Evolutionary conservation across 2,888 invertebrate genomes (phyloP), one percentile per base, ranked within the genome.

Genomic region (Nomada fabriciana): DNA sequence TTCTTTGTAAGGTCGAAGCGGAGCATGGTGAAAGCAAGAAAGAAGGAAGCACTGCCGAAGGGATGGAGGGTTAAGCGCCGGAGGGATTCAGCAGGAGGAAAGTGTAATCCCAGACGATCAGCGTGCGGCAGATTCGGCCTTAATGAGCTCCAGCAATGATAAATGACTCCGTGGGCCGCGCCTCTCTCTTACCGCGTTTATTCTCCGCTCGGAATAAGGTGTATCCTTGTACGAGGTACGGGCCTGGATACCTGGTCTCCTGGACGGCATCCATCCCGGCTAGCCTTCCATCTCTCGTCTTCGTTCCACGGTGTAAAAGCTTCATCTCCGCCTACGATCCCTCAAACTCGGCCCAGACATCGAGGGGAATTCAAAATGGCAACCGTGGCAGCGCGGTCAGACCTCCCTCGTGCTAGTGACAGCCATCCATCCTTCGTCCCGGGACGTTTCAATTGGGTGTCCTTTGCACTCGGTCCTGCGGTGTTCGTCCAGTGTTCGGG

Each of bases 91-190:
- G 68, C 72, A 81, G 84, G 77, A 87, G 87, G 84, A 88, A 88
- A 88, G 87, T 88, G 87, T 88, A 88, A 93, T 93, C 91, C 91
- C 90, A 90, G 88, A 90, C 92, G 92, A 93, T 93, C 92, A 91
- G 91, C 89, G 91, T 88, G 92, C 92, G 92, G 93, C 92, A 93
- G 94, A 94, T 94, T 94, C 93, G 91, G 91, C 91, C 93, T 93
- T 94, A 94, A 94, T 94, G 94, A 94, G 94, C 93, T 93, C 90
- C 89, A 90, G 89, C 93, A 93, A 94, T 94, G 94, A 94, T 94
- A 94, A 94, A 94, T 94, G 93, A 92, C 91, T 91, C 90, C 93
- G 93, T 94, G 93, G 92, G 93, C 88, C 93, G 94, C 94, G 93
- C 94, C 94, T 94, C 93, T 93, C 89, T 90, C 89, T 84, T 85